Evolutionary conservation across 2,888 invertebrate species (phyloP).

Genomic region (Rutpela maculata): DNA sequence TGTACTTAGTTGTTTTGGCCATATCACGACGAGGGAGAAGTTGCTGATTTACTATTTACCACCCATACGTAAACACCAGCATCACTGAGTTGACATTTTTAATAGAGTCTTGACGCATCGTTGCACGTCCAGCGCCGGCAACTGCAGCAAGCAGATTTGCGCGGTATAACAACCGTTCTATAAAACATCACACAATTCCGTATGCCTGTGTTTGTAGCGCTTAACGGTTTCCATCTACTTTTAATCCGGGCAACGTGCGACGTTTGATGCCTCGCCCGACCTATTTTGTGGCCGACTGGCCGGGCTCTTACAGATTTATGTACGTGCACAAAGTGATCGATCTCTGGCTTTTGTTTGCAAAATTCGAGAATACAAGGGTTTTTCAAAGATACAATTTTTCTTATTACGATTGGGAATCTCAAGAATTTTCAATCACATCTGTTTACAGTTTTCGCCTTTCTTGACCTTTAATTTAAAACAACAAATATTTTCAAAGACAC

Average conservation of each 20-base stretch:
- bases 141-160: slow-evolving; percentile 9
- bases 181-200: slow-evolving; percentile 7
- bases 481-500: no score
- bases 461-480: no score
- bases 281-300: slow-evolving; percentile 15
- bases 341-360: neutral
- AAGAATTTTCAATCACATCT: no score
- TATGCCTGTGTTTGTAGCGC: slow-evolving; percentile 1
- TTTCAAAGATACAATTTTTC: no score
- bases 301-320: slow-evolving; percentile 9
- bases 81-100: neutral
- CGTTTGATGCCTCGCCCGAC: slow-evolving; percentile 12
- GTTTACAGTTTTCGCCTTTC: no score
- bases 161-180: neutral
- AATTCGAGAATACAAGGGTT: neutral
- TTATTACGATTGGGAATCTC: no score
- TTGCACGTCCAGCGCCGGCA: neutral
- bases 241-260: slow-evolving; percentile 13
- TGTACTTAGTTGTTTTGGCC: no score
- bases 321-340: neutral
- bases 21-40: no score
- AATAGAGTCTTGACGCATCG: neutral
- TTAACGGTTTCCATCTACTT: slow-evolving; percentile 7
- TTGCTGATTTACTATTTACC: neutral
- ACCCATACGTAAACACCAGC: neutral